Evolutionary conservation across 2,113 vertebrate genomes (phyloP), one percentile per base, ranked within the genome.

Genomic region (Phylloscopus whistleri): DNA sequence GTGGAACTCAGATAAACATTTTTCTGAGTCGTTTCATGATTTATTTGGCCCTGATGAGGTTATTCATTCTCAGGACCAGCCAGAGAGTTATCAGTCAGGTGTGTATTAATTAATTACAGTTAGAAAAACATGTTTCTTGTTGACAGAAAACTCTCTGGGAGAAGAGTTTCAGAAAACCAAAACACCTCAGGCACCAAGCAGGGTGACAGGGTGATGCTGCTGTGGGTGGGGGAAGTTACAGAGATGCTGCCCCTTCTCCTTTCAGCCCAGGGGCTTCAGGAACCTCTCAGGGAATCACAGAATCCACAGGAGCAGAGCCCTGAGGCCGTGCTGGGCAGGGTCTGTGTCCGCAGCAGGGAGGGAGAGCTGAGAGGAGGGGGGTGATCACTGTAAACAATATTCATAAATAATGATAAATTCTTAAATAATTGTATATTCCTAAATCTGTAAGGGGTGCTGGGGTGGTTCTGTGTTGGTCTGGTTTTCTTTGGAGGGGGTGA

Each of bases 391-490:
- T 3, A 16, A 35, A 17, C 24, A 56, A 3, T 0, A 4, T 14
- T 37, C 16, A 21, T 11, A 17, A 41, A 28, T 48, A 49, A 18
- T 15, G 14, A 22, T 33, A 4, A 5, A 10, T 41, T 39, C 35
- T 33, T 41, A 14, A 51, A 21, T 28, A 16, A 44, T 27, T 35
- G 3, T 27, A 4, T 3, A 2, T 26, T 24, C 22, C 30, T 4
- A 28, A 5, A 2, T 22, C 5, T 43, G 55, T 14, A 8, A n/a
- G 14, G 7, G 28, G 27, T 10, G 16, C 6, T 43, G 30, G 13
- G 14, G 3, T 52, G n/a, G 11, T 22, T 68, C 26, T 24, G 43
- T 15, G 30, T 12, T 5, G 0, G 2, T 33, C n/a, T 49, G 60
- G 37, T 37, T 3, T 30, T 43, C 52, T 81, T 70, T 49, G 6